Base-by-base conservation (phyloP, 2,888 invertebrate species). In the Folsomia manolachei region DNA sequence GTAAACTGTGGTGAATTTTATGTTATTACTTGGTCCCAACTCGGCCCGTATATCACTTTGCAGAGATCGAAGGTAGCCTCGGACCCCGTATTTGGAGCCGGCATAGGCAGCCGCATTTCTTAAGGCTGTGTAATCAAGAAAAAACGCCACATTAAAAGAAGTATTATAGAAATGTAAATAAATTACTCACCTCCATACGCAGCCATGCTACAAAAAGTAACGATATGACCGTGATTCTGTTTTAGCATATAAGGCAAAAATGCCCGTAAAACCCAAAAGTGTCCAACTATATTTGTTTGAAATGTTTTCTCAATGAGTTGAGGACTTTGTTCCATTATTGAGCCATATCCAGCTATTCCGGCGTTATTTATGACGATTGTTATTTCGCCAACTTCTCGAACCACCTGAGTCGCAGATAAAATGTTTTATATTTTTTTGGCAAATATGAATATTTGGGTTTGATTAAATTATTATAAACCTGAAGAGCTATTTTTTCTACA, bases 301-400 rank as follows among this genome's bases (percentile, higher is more conserved):
- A 89, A 83, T 0, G 87, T 88, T 63, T 84, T 83, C 76, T 85
- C 86, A 63, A n/a, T n/a, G n/a, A n/a, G n/a, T n/a, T n/a, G n/a
- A n/a, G n/a, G n/a, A n/a, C n/a, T n/a, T n/a, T n/a, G n/a, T n/a
- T n/a, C n/a, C n/a, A n/a, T n/a, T n/a, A n/a, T n/a, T n/a, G n/a
- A n/a, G n/a, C n/a, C n/a, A n/a, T n/a, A n/a, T n/a, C n/a, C 91
- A 90, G 93, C 91, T 75, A 94, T 90, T 4, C 93, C 94, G 0
- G 93, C 94, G 85, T 94, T 94, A 84, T 94, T 94, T 74, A 89
- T 87, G 63, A 89, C 79, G 87, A 89, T 88, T 69, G 88, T 88
- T 11, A 89, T 85, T 81, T 86, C 85, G 18, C 88, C 88, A 27
- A 88, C 80, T 63, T 88, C 87, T 53, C 83, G 85, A 14, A 89